These are phyloP conservation scores for Lepidurus arcticus DNA, from an alignment of 1,140 invertebrate species.

Conservation along the genomic window DNA sequence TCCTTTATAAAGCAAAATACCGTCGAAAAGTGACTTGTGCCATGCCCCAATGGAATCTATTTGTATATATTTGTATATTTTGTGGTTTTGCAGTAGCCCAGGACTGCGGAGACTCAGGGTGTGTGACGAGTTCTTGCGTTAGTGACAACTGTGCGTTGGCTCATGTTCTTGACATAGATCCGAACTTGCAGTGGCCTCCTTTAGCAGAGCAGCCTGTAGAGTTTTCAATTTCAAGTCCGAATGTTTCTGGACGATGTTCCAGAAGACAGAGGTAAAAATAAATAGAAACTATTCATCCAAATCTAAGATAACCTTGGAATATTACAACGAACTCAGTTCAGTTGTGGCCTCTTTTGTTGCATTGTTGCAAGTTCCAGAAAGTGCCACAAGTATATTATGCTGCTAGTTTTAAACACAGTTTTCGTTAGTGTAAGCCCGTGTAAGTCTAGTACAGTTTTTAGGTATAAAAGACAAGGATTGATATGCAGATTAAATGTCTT, in stretches of 20 bases:
- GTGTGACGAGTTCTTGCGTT: not conserved
- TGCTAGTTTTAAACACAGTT: not conserved
- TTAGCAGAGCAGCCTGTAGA: constrained; percentile 7
- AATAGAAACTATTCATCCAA: not conserved
- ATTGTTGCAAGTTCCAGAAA: not conserved
- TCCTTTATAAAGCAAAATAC: constrained; percentile 6
- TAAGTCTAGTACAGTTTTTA: too few species aligned
- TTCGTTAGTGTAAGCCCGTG: too few species aligned
- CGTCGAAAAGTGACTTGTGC: not conserved
- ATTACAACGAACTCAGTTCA: not conserved
- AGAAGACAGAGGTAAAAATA: not conserved
- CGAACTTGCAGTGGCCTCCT: constrained; percentile 9
- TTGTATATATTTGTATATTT: not conserved
- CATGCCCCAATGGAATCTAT: not conserved
- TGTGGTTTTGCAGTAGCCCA: not conserved
- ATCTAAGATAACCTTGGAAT: not conserved
- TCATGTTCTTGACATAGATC: constrained; percentile 15
- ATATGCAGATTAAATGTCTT: not conserved
- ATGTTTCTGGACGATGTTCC: not conserved
- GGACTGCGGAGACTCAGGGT: constrained; percentile 2
- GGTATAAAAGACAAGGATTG: not conserved
- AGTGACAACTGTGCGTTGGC: constrained; percentile 4
- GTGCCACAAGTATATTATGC: not conserved
- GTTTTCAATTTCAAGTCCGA: not conserved
- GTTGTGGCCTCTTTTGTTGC: too few species aligned